A percentile compares a stretch with the other conserved stretches of the same genome.
Evolutionary conservation across 2,113 vertebrate species (phyloP).

Genomic region (Aphyosemion australe): DNA sequence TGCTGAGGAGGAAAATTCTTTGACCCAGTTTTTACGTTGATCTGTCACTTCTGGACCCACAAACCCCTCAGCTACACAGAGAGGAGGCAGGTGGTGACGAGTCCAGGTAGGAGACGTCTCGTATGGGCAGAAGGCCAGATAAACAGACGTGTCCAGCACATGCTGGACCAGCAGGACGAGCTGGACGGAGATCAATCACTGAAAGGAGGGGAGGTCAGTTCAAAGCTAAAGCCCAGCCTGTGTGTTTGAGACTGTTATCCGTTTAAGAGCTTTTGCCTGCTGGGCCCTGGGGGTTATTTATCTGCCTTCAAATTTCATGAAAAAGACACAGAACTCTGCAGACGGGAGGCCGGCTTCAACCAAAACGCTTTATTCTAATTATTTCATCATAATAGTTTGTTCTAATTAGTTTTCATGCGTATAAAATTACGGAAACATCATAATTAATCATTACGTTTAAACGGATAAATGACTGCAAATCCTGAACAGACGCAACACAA

Average conservation of each 20-base stretch:
- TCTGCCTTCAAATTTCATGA: conserved; percentile 44
- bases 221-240: conserved; percentile 62
- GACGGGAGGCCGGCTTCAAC: background rate
- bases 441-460: too few species aligned
- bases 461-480: too few species aligned
- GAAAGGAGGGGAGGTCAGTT: conserved; percentile 44
- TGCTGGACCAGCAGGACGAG: background rate
- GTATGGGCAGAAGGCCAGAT: background rate
- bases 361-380: background rate
- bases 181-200: conserved; percentile 1
- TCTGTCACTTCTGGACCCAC: background rate
- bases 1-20: background rate
- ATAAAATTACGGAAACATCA: too few species aligned
- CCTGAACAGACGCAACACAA: background rate
- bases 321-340: conserved; percentile 21
- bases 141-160: conserved; percentile 1
- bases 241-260: conserved; percentile 62
- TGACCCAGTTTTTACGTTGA: background rate
- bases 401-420: background rate
- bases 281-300: conserved; percentile 55
- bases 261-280: conserved; percentile 68
- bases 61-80: background rate
- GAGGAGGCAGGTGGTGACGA: conserved; percentile 23
- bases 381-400: background rate
- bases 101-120: conserved; percentile 13